Conservation (phyloP, 2,888 invertebrate genomes). For the Nebria brevicollis region DNA sequence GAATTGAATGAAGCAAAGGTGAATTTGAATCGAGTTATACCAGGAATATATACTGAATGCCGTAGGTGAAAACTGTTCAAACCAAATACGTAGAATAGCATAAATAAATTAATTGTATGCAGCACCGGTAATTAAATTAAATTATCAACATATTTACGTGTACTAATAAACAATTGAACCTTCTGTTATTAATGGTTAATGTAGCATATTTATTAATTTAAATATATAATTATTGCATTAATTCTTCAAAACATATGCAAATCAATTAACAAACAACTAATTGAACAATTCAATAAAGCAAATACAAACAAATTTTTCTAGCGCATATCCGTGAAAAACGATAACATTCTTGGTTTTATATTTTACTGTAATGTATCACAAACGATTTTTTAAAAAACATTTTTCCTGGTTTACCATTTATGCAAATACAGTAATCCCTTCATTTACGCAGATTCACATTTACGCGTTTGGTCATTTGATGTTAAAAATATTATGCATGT, state of each 20-base stretch:
- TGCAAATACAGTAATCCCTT: no score
- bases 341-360: no score
- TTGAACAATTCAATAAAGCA: background rate
- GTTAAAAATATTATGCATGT: no score
- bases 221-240: background rate
- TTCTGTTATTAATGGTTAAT: background rate
- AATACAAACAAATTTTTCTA: background rate
- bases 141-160: slow-evolving; percentile 5
- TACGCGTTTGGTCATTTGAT: no score
- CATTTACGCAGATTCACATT: no score
- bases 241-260: background rate
- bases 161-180: slow-evolving; percentile 7
- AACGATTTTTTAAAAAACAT: no score
- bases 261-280: background rate
- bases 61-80: background rate
- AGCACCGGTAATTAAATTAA: slow-evolving; percentile 8
- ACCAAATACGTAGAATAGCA: background rate
- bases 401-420: no score
- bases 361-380: no score
- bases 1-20: background rate
- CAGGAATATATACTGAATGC: background rate
- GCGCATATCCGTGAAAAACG: no score
- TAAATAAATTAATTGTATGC: background rate
- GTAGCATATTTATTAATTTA: background rate
- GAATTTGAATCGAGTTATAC: background rate